Base-by-base conservation (phyloP, 92 coral and sea anemone genomes). In the Phenganax stokvisi region DNA sequence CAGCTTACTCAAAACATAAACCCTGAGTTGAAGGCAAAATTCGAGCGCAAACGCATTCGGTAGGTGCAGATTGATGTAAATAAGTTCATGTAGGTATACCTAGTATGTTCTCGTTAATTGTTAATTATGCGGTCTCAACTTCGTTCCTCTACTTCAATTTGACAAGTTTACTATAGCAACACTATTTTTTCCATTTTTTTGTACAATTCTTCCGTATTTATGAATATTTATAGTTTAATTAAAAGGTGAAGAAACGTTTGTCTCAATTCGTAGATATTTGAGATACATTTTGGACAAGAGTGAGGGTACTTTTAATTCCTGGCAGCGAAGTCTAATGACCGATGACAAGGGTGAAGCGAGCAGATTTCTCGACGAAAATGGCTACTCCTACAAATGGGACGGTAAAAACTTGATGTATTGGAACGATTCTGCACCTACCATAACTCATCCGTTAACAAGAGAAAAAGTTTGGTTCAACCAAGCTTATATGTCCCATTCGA, bases 381-480 rank as follows among this genome's bases (percentile, higher is more conserved):
- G 81, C n/a, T 76, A 76, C 71, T 76, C 69, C 7, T 76, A 57
- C 81, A 15, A 31, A 31, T 76, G 81, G 81, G 81, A 76, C 57
- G 70, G 31, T 13, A 57, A 30, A 57, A 76, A 76, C 69, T 52
- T 76, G 30, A 62, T 76, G 12, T 76, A 76, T 58, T 76, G 81
- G 81, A 76, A 76, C 55, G 81, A 76, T 57, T 31, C 69, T 1
- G 9, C 69, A 16, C 69, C 81, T 5, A 76, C 69, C 3, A 58
- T 76, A 57, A 11, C 29, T 27, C 81, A 76, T 60, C 81, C 81
- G 7, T 54, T 57, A 17, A 56, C 64, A 47, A 69, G 81, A 25
- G 81, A 76, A 60, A 60, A 76, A 44, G 13, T 76, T 11, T 76
- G 81, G 81, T 76, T 76, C 69, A 76, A 76, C 17, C 81, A 76